Evolutionary conservation across 2,888 invertebrate genomes (phyloP), one percentile per base, ranked within the genome.

Genomic region (Orthosia gracilis): DNA sequence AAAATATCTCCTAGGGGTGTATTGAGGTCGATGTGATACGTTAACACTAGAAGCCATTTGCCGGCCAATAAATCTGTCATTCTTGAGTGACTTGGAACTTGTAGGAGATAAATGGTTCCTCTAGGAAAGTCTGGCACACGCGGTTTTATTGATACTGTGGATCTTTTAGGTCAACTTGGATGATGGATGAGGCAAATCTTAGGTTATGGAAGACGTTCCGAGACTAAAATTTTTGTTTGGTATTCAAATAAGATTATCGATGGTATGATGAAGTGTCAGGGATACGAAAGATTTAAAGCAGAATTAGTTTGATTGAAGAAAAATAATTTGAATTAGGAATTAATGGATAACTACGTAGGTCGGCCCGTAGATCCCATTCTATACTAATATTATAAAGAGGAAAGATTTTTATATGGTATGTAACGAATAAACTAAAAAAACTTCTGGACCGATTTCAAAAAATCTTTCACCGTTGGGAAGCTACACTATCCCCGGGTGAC

Each of bases 31-130:
- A 63, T 68, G 15, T 57, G 47, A 86, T 80, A 83, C 80, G 78
- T 85, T 78, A 73, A 65, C 69, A 79, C 58, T 59, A 66, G 58
- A 67, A 75, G 58, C 83, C 26, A 80, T 78, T 86, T 82, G 73
- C 75, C 26, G 57, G 47, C 67, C 83, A 85, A 86, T 85, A 85
- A 85, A 85, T 86, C 85, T 80, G 78, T 85, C 85, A 75, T 75
- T 23, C 61, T 52, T 67, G 65, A 85, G 76, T 79, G 80, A 80
- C 73, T 78, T 65, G 52, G 52, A 65, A 71, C 63, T 73, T 73
- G 63, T 40, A n/a, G 63, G 55, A 82, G 78, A 86, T 83, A 67
- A 78, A 86, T 86, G 76, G 63, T 76, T 11, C 50, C 55, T 47
- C 21, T 18, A 12, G 45, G 11, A 59, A 62, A 72, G 40, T 67